A percentile compares a stretch with the other conserved stretches of the same genome.
Evolutionary conservation across 2,797 vertebrate species (phyloP).

Genomic region (Propithecus perrieri): DNA sequence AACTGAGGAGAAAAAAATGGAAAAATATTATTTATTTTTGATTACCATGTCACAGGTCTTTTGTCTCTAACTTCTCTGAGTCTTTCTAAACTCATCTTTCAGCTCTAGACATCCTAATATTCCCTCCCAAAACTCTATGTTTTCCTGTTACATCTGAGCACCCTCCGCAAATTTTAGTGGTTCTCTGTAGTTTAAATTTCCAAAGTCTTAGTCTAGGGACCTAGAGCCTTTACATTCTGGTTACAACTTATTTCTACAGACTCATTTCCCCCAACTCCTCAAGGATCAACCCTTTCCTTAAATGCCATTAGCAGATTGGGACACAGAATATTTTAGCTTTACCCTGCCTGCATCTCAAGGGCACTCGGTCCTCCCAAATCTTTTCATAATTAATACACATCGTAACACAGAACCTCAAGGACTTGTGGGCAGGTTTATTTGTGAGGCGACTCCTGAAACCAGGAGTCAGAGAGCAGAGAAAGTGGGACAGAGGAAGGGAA

Average conservation of each 20-base stretch:
- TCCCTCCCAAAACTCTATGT: neutral
- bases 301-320: neutral
- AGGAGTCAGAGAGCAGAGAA: neutral
- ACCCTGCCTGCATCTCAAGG: neutral
- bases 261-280: neutral
- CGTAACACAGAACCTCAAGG: neutral
- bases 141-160: neutral
- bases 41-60: neutral
- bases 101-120: neutral
- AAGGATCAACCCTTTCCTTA: neutral
- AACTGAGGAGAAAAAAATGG: neutral
- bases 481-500: neutral
- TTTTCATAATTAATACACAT: neutral
- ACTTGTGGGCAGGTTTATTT: neutral
- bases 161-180: neutral
- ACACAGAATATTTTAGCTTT: neutral
- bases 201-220: neutral
- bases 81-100: neutral
- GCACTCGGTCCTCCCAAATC: rapidly evolving
- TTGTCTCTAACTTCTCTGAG: neutral
- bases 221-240: neutral
- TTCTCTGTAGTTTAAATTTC: neutral
- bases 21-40: neutral
- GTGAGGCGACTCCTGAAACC: neutral
- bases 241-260: neutral